Evolutionary conservation across 2,888 invertebrate species (phyloP).

Genomic region (Leptinotarsa haldemani): DNA sequence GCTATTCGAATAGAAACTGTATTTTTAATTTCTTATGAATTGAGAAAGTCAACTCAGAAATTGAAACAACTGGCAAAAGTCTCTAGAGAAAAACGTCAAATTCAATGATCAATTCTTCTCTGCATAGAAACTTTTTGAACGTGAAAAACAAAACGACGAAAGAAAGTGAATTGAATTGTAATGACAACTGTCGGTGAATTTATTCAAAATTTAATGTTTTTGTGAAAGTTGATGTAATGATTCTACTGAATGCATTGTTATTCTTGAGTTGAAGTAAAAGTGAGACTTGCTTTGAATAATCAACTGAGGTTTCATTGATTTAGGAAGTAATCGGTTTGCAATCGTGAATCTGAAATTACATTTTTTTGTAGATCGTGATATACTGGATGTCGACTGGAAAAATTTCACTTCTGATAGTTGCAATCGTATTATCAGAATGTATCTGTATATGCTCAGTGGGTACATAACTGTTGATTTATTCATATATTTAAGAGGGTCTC

Average conservation of each 20-base stretch:
- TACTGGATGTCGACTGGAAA: neutral
- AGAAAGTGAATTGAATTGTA: neutral
- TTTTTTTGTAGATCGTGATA: neutral
- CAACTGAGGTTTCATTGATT: neutral
- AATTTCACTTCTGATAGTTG: neutral
- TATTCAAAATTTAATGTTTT: slow-evolving; percentile 9
- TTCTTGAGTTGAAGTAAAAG: slow-evolving; percentile 8
- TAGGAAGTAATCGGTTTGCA: neutral
- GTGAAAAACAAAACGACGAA: neutral
- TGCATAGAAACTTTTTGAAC: neutral
- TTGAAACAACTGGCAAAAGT: no score
- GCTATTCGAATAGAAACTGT: no score
- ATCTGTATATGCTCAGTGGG: no score
- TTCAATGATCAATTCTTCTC: no score
- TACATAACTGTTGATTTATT: no score
- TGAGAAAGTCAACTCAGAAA: no score
- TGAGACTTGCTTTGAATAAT: slow-evolving; percentile 12
- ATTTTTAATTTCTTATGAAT: no score
- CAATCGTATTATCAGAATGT: neutral
- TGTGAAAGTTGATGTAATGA: slow-evolving; percentile 8
- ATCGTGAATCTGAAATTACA: neutral
- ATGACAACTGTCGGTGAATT: neutral
- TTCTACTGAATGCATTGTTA: slow-evolving; percentile 11
- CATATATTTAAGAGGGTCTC: no score
- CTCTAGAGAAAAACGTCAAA: no score